Evolutionary conservation across 2,888 invertebrate species (phyloP).

Genomic region (Prosopocoilus inquinatus): DNA sequence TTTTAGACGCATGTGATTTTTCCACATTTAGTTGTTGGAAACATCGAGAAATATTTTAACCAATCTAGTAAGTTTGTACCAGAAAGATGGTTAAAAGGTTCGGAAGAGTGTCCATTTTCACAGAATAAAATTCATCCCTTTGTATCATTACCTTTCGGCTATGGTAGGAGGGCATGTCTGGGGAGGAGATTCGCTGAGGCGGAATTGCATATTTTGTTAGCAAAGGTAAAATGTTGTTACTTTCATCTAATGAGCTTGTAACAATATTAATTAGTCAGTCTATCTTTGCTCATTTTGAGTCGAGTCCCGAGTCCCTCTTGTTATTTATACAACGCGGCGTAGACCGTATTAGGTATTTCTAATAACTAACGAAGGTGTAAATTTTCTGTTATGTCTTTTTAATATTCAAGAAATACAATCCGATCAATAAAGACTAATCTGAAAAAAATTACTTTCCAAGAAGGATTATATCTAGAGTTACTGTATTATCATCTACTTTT

Average conservation of each 20-base stretch:
- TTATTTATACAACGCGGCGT: no score
- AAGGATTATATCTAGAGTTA: no score
- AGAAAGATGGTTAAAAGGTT: conserved; percentile 78
- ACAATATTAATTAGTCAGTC: no score
- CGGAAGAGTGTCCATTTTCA: conserved; percentile 37
- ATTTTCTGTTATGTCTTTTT: no score
- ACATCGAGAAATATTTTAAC: conserved; percentile 69
- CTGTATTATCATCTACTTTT: no score
- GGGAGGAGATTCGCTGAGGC: conserved; percentile 80
- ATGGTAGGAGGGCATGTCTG: conserved; percentile 71
- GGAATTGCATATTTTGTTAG: conserved; percentile 69
- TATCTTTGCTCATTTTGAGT: background rate
- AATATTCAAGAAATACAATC: no score
- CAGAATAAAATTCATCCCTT: conserved; percentile 68
- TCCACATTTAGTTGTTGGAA: conserved; percentile 74
- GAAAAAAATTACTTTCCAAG: no score
- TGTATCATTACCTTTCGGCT: conserved; percentile 73
- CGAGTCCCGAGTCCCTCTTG: background rate
- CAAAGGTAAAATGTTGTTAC: conserved; percentile 57
- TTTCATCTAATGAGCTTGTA: background rate
- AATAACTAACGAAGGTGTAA: no score
- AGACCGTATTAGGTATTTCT: no score
- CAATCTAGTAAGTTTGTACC: conserved; percentile 70
- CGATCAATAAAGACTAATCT: no score
- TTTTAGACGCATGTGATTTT: conserved; percentile 73